Evolutionary conservation across 2,797 vertebrate genomes (phyloP).

Genomic region (Squalus acanthias): DNA sequence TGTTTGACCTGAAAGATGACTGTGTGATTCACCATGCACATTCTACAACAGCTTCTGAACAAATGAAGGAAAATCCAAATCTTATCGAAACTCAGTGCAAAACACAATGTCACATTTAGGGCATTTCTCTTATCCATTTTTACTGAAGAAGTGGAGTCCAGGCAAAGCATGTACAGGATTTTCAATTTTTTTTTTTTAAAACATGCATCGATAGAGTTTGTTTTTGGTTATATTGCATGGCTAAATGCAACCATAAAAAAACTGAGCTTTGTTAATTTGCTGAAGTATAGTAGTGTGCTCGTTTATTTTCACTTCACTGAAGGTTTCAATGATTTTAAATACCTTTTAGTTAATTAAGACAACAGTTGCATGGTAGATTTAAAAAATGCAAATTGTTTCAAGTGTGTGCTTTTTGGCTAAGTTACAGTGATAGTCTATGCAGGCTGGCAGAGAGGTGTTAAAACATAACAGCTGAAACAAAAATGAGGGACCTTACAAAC

Average conservation of each 20-base stretch:
- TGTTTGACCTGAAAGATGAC: neutral
- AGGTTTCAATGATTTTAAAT: constrained; percentile 15
- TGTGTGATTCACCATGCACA: neutral
- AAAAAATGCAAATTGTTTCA: neutral
- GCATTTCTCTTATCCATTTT: neutral
- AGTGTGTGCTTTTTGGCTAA: neutral
- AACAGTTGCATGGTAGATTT: neutral
- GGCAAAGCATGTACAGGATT: neutral
- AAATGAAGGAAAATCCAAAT: neutral
- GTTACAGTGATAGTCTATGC: neutral
- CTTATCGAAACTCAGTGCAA: neutral
- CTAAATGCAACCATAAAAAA: neutral
- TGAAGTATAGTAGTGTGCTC: neutral
- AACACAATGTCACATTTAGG: neutral
- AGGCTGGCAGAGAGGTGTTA: neutral
- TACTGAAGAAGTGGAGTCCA: neutral
- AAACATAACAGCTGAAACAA: neutral
- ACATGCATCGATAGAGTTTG: neutral
- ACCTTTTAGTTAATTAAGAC: neutral
- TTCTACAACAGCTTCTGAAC: neutral
- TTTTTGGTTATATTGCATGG: neutral
- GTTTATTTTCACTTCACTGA: neutral
- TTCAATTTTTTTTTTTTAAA: neutral
- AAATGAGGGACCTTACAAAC: constrained; percentile 3
- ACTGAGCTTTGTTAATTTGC: neutral